Evolutionary conservation across 2,113 vertebrate species (phyloP), one percentile per base, ranked within the genome.

Genomic region (Centropus unirufus): DNA sequence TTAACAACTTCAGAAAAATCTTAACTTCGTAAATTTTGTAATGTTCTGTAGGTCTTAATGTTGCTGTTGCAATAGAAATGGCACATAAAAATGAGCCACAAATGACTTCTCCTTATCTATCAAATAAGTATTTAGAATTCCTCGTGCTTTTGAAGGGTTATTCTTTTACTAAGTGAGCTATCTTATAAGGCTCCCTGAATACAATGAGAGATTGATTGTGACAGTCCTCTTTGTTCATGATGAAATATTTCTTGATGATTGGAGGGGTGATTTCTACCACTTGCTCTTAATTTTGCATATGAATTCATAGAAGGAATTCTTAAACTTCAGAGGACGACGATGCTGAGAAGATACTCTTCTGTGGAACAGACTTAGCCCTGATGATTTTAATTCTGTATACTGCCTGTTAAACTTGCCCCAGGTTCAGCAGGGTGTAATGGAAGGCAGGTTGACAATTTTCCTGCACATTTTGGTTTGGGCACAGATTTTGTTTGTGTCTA

Each of bases 11-110:
- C 32, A 64, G 63, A 84, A 40, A 94, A 92, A 92, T 47, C 62
- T 76, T 89, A 92, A 59, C 44, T 92, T 87, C 54, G 40, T 55
- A 84, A 59, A 75, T 94, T 87, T 89, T 83, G 7, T n/a, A 39
- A 21, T 49, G 3, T 81, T 93, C 52, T 83, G 15, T 67, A 66
- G 12, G 24, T 72, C 54, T 72, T 80, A 57, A 73, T 64, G 62
- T 72, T 87, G 16, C 7, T 78, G 5, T 80, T 90, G 44, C 22
- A 76, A 63, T 61, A 85, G 61, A 87, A 92, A 54, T 8, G 14
- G 20, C 29, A 58, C 32, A 67, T 52, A 59, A 86, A 89, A 90
- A 69, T 70, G 13, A 92, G 27, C 2, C 32, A 66, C 13, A 70
- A 92, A 67, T 77, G 1, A 83, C 54, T 88, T 29, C 11, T 52